A percentile compares a stretch with the other conserved stretches of the same genome.
Conservation (phyloP, 2,797 vertebrate species). For the Esox masquinongy region DNA sequence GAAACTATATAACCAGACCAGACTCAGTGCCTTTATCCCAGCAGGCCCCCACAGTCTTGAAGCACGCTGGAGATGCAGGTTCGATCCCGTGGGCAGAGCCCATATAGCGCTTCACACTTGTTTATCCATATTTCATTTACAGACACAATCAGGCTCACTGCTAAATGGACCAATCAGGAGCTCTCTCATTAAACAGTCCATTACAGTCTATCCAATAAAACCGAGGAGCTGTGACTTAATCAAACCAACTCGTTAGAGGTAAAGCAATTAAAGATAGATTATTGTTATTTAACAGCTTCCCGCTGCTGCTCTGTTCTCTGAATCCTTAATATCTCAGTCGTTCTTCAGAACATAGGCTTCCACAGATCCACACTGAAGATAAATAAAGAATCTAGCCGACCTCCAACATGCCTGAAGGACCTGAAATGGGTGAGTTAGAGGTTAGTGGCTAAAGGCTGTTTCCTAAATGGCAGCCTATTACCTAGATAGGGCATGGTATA, state of each 20-base stretch:
- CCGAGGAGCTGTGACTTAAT: slow-evolving; percentile 41
- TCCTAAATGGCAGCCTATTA: not conserved
- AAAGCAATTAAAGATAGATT: slow-evolving; percentile 26
- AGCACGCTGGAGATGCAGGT: too few relatives aligned
- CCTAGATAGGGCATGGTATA: not conserved
- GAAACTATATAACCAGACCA: too few relatives aligned
- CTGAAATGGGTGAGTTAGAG: not conserved
- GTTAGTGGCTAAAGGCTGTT: not conserved
- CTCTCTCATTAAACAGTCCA: slow-evolving; percentile 12
- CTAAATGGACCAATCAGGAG: slow-evolving; percentile 19
- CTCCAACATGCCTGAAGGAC: not conserved
- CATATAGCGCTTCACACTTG: too few relatives aligned
- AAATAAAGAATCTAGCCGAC: not conserved
- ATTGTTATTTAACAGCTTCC: slow-evolving; percentile 25
- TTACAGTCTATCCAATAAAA: slow-evolving; percentile 37
- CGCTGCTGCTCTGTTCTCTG: not conserved
- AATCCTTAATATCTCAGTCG: not conserved
- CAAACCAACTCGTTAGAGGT: slow-evolving; percentile 37
- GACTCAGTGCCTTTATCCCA: too few relatives aligned
- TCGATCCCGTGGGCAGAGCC: too few relatives aligned
- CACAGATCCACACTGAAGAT: not conserved
- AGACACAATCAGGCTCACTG: not conserved
- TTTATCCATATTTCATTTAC: not conserved
- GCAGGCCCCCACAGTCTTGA: too few relatives aligned
- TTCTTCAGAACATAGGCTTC: not conserved